These are phyloP conservation scores for Netelia fuscicornis DNA, from an alignment of 2,888 invertebrate genomes.

Conservation along the genomic window DNA sequence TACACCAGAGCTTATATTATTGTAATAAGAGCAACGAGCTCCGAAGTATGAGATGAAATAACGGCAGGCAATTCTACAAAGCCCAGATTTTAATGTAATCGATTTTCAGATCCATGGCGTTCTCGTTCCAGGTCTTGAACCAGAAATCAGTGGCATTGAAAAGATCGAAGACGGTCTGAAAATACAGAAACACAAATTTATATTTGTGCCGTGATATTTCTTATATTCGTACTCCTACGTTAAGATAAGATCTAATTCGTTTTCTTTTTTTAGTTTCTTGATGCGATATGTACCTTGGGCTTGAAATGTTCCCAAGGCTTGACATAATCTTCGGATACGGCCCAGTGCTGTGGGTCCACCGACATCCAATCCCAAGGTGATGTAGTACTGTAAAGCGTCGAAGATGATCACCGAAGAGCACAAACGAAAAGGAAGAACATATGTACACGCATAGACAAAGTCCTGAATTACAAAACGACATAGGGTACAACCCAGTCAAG, in stretches of 20 bases:
- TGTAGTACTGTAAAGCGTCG: slow-evolving; percentile 88
- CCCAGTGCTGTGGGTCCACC: slow-evolving; percentile 87
- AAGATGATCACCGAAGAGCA: neutral
- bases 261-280: slow-evolving; percentile 11
- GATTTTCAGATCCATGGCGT: slow-evolving; percentile 86
- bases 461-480: neutral
- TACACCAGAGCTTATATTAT: neutral
- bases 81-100: slow-evolving; percentile 88
- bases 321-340: too few species aligned
- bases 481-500: neutral
- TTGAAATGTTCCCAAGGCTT: too few species aligned
- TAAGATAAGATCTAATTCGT: neutral
- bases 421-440: neutral
- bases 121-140: slow-evolving; percentile 85
- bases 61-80: slow-evolving; percentile 77
- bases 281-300: slow-evolving; percentile 82
- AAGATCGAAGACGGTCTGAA: slow-evolving; percentile 82
- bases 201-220: neutral
- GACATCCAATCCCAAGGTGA: slow-evolving; percentile 91
- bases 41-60: neutral
- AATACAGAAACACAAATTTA: slow-evolving; percentile 14
- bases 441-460: neutral
- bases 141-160: slow-evolving; percentile 84
- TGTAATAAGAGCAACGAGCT: neutral
- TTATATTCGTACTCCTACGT: neutral